phyloP scores from a whole-genome alignment of 2,113 vertebrate species.

The Pithys albifrons region DNA sequence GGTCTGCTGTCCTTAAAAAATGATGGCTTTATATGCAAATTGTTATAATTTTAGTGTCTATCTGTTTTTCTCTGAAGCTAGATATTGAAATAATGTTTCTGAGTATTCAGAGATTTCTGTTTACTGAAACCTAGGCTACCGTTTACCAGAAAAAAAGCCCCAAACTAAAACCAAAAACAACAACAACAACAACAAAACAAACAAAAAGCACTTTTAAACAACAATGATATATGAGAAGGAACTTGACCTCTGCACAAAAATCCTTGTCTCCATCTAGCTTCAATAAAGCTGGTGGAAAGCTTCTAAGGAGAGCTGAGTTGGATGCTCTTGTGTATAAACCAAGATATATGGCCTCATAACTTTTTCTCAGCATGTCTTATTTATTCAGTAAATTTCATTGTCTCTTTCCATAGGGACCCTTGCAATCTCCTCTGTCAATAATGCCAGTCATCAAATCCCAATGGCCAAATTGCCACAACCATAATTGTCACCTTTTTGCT shows the following conservation, averaged over 20 bases:
- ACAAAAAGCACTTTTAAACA: background rate
- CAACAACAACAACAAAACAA: no score
- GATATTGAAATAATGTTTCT: background rate
- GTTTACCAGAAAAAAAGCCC: background rate
- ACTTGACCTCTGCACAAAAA: slow-evolving; percentile 29
- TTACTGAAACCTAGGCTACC: background rate
- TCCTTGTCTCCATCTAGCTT: background rate
- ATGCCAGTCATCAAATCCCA: slow-evolving; percentile 38
- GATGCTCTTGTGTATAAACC: slow-evolving; percentile 5
- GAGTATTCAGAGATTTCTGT: background rate
- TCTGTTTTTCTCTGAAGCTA: background rate
- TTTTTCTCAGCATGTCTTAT: slow-evolving; percentile 39
- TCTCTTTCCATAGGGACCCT: slow-evolving; percentile 2
- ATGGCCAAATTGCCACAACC: slow-evolving; percentile 20
- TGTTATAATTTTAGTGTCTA: background rate
- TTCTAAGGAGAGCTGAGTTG: background rate
- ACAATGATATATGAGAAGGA: slow-evolving; percentile 3
- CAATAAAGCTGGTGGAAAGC: background rate
- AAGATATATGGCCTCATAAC: slow-evolving; percentile 53
- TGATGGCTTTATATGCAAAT: background rate
- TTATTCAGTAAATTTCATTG: slow-evolving; percentile 36
- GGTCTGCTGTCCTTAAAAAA: background rate
- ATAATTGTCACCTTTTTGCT: slow-evolving; percentile 54
- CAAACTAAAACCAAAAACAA: no score
- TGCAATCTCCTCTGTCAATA: slow-evolving; percentile 47